Conservation (phyloP, 1,140 invertebrate genomes). For the Zophobas atratus region DNA sequence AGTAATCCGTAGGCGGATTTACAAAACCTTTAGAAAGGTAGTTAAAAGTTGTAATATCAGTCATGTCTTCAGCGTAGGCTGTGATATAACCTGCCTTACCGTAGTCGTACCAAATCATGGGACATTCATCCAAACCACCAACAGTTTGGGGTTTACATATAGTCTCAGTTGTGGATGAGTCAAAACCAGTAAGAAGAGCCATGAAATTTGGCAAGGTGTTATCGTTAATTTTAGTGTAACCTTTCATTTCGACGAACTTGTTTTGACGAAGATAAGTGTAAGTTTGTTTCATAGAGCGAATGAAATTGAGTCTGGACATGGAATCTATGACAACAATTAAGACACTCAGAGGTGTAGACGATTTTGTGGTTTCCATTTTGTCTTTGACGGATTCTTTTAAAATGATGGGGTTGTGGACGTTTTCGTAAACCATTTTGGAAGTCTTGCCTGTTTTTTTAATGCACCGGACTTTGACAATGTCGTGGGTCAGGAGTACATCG, state of each 20-base stretch:
- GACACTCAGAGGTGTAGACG: conserved; percentile 73
- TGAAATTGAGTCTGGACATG: conserved; percentile 84
- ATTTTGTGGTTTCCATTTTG: conserved; percentile 50
- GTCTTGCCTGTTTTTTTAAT: conserved; percentile 58
- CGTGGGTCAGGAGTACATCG: conserved; percentile 65
- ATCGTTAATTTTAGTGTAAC: conserved; percentile 81
- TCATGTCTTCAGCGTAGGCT: conserved; percentile 14
- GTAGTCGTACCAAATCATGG: conserved; percentile 14
- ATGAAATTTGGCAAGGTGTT: conserved; percentile 90
- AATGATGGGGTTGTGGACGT: conserved; percentile 69
- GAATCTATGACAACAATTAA: conserved; percentile 87
- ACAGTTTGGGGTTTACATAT: conserved; percentile 70
- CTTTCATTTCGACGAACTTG: conserved; percentile 71
- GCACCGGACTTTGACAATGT: conserved; percentile 69
- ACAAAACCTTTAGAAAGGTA: conserved; percentile 75
- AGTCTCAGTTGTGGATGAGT: conserved; percentile 67
- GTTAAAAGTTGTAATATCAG: conserved; percentile 73
- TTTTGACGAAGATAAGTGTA: conserved; percentile 73
- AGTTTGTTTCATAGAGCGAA: conserved; percentile 84
- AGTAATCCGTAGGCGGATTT: conserved; percentile 81
- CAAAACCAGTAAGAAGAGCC: conserved; percentile 81
- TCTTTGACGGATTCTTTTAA: conserved; percentile 60
- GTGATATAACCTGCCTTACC: background rate
- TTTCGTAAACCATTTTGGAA: conserved; percentile 67
- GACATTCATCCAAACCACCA: background rate